Conservation (phyloP, 1,140 invertebrate species). For the Ectropis grisescens region DNA sequence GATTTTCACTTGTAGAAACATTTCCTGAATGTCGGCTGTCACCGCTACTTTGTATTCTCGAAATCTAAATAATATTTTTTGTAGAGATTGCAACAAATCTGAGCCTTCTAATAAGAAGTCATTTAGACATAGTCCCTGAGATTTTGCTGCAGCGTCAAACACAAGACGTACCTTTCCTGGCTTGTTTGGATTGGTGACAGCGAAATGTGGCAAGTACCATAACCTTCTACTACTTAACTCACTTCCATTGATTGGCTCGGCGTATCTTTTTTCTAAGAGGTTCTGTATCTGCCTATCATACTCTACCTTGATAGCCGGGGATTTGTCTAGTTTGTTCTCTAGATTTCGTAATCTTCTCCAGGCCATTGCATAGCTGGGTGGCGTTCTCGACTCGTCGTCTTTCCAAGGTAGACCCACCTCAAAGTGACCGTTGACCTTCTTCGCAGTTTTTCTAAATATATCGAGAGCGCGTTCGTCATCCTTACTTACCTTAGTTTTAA, state of each 20-base stretch:
- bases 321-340: background rate
- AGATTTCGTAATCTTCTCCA: background rate
- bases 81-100: slow-evolving; percentile 11
- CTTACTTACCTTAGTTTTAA: too few relatives aligned
- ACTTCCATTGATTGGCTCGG: too few relatives aligned
- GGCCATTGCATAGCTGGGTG: background rate
- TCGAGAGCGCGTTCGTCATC: too few relatives aligned
- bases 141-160: slow-evolving; percentile 12
- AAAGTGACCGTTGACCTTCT: background rate
- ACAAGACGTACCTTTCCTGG: slow-evolving; percentile 13
- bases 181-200: slow-evolving; percentile 3
- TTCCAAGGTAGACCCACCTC: background rate
- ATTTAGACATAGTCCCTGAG: slow-evolving; percentile 11
- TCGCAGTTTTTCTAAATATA: too few relatives aligned
- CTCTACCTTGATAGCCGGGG: too few relatives aligned
- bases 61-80: slow-evolving; percentile 14
- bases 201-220: slow-evolving; percentile 17
- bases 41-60: slow-evolving; percentile 11
- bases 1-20: slow-evolving; percentile 14
- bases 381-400: background rate
- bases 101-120: slow-evolving; percentile 13
- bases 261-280: too few relatives aligned
- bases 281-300: too few relatives aligned
- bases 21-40: slow-evolving; percentile 12
- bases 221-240: too few relatives aligned